These are phyloP conservation scores for Xiphophorus birchmanni DNA, from an alignment of 2,797 vertebrate species.

Conservation along the genomic window DNA sequence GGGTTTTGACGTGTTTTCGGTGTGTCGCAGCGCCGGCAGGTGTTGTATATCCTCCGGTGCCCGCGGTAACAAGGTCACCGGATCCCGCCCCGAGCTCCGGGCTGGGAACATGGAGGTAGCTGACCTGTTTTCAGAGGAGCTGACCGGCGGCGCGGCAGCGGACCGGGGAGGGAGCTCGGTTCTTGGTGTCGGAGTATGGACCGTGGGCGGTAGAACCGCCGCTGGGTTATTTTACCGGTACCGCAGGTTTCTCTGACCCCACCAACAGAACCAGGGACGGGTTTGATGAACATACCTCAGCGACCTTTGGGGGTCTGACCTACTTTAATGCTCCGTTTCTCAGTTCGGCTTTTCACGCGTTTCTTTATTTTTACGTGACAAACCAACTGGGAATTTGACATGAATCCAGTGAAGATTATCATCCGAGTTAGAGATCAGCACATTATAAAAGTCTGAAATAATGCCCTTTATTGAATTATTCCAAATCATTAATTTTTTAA, in stretches of 20 bases:
- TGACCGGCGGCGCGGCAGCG: constrained; percentile 18
- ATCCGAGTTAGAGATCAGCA: too few relatives aligned
- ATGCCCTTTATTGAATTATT: too few relatives aligned
- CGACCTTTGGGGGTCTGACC: not conserved
- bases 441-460: too few relatives aligned
- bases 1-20: not conserved
- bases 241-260: too few relatives aligned
- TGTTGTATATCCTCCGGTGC: not conserved
- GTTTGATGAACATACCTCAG: not conserved
- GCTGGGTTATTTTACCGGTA: too few relatives aligned
- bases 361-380: too few relatives aligned
- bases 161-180: not conserved
- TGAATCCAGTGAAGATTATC: not conserved
- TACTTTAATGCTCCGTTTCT: not conserved
- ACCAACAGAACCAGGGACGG: not conserved
- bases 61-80: constrained; percentile 4
- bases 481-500: too few relatives aligned
- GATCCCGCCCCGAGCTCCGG: not conserved
- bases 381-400: not conserved
- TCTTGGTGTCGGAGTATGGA: too few relatives aligned
- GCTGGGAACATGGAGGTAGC: constrained; percentile 16
- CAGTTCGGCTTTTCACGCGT: not conserved
- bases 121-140: constrained; percentile 53
- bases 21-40: not conserved
- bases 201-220: too few relatives aligned